Evolutionary conservation across 2,797 vertebrate genomes (phyloP), one percentile per base, ranked within the genome.

Genomic region (Pangasius krempfi): DNA sequence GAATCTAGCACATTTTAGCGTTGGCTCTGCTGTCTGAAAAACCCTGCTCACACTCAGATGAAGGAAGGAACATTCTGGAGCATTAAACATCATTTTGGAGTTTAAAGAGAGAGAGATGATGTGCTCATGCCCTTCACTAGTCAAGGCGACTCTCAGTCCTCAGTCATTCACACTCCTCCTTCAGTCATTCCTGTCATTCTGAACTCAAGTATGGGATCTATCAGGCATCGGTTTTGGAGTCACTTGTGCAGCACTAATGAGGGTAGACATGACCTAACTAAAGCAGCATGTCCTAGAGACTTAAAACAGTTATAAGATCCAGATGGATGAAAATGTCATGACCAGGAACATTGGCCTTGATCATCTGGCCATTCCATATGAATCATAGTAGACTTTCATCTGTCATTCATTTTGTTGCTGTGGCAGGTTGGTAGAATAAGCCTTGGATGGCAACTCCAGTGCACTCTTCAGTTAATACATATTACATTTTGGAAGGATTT

Each of bases 251-350:
- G 90, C 90, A 90, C 80, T 94, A 93, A 95, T 93, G 87, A 91
- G 88, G 76, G 56, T 86, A 86, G 94, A 94, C 91, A 82, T 86
- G 90, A 87, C 90, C 90, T 90, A 93, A 94, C 90, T 75, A 93
- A 94, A 94, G 92, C 94, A 91, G 90, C 92, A 92, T 92, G 94
- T 95, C 93, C 91, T 92, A 93, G 81, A 91, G 92, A 94, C 91
- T 94, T 93, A 91, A 93, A 92, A 91, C 93, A 95, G 95, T 96
- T 95, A 95, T 92, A 88, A 91, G 91, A 94, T 92, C 92, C 93
- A 93, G 91, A 92, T 91, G 89, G 92, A 95, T 87, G 92, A 93
- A 95, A 95, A 95, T 88, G 83, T 90, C 89, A 91, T 5, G 90
- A 91, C 92, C 91, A 88, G 91, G 56, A 76, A 88, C 91, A 72